Percentiles rank a stretch among this genome's conserved stretches.
These are phyloP conservation scores for Microcebus tavaratra DNA, from an alignment of 2,113 vertebrate species.

Conservation along the genomic window DNA sequence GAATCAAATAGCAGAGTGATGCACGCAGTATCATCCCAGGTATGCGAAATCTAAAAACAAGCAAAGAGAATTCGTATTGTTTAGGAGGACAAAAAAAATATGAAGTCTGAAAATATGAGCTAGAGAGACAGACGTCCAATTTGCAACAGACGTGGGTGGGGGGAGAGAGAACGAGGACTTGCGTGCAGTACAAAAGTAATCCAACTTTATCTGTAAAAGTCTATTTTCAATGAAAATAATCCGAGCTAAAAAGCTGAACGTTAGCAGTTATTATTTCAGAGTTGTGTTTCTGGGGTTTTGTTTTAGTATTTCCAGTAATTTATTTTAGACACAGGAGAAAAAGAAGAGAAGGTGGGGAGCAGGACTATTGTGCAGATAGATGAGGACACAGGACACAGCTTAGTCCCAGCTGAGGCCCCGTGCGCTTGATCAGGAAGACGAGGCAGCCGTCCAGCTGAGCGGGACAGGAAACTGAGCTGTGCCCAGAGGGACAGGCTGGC, in stretches of 20 bases:
- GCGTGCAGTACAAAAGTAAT: not conserved
- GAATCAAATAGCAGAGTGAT: not conserved
- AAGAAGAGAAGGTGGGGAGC: not conserved
- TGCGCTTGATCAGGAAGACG: not conserved
- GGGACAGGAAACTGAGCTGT: not conserved
- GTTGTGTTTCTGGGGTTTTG: not conserved
- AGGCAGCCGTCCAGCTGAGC: not conserved
- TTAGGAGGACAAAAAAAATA: not conserved
- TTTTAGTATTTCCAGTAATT: not conserved
- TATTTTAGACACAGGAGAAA: not conserved
- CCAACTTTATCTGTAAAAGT: not conserved
- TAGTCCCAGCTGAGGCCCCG: not conserved
- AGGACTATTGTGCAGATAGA: accelerated
- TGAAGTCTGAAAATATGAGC: not conserved
- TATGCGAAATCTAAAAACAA: not conserved
- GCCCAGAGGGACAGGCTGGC: too few relatives aligned
- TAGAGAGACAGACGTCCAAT: not conserved
- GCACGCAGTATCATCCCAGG: not conserved
- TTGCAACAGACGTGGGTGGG: not conserved
- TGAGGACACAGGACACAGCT: too few relatives aligned
- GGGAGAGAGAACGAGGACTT: not conserved
- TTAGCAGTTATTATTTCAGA: not conserved
- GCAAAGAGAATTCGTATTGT: not conserved
- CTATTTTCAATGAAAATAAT: not conserved
- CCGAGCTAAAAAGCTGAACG: not conserved